Evolutionary conservation across 2,113 vertebrate genomes (phyloP), one percentile per base, ranked within the genome.

Genomic region (Malurus melanocephalus): DNA sequence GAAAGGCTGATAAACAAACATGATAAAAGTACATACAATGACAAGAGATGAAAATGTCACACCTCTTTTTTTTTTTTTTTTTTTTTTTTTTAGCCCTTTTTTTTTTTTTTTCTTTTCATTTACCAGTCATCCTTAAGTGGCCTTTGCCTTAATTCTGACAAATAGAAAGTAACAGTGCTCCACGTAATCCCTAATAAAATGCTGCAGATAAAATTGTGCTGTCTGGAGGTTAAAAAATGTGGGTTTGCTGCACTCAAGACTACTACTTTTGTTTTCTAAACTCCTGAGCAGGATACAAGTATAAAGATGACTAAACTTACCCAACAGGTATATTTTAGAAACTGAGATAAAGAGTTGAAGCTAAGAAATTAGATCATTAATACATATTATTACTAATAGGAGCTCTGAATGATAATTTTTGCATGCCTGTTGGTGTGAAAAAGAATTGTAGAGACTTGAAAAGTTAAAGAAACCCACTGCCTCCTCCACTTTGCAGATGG

Each of bases 401-500:
- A 81, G 51, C 59, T 80, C 67, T 62, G 51, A 69, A 88, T 88
- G 59, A 87, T 68, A 73, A 75, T 86, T 94, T 89, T 75, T 91
- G 57, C 66, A 49, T 86, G 88, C 59, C 55, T 75, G 69, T 81
- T 92, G 66, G 43, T 90, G 62, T 2, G 9, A 83, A 72, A 89
- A 43, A 68, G 73, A 74, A 88, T 60, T 3, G 8, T 21, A 71
- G 68, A 83, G 62, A 91, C 88, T 66, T 61, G 42, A 89, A 93
- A 91, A 91, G 89, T 91, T 93, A 89, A 93, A 93, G 89, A 71
- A 95, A 78, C 38, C 42, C 80, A 74, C 76, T 88, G 88, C 76
- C 68, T 59, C 89, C 89, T 91, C 80, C 80, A 89, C 88, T 92
- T 91, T 86, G 88, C 93, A 94, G 93, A 92, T 86, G 92, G 93